phyloP scores from a whole-genome alignment of 2,113 vertebrate genomes.

The Cebidichthys violaceus region DNA sequence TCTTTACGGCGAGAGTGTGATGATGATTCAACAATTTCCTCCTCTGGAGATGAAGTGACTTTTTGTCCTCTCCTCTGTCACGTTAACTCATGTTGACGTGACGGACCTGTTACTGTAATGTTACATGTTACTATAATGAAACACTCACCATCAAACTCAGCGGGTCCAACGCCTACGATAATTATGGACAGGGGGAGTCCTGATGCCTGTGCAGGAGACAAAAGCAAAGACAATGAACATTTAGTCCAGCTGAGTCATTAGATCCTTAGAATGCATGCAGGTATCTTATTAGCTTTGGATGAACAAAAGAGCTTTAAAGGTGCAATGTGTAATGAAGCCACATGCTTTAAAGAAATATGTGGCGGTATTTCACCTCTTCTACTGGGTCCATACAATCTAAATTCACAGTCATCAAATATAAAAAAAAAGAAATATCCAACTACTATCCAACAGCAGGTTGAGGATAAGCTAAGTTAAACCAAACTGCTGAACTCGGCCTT shows the following conservation, averaged over 20 bases:
- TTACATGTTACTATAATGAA: not conserved
- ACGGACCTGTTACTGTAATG: not conserved
- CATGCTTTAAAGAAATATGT: not conserved
- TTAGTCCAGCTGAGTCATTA: not conserved
- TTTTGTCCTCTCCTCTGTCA: not conserved
- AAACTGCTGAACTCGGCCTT: not conserved
- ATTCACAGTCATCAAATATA: not conserved
- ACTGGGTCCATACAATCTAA: not conserved
- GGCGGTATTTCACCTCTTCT: not conserved
- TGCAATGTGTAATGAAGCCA: not conserved
- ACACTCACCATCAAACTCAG: slow-evolving; percentile 96
- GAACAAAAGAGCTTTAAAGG: not conserved
- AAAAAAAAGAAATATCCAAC: not conserved
- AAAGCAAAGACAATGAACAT: not conserved
- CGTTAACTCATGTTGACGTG: not conserved
- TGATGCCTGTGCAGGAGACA: slow-evolving; percentile 86
- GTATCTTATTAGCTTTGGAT: not conserved
- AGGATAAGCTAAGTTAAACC: not conserved
- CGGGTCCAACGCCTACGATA: slow-evolving; percentile 96
- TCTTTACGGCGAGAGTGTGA: not conserved
- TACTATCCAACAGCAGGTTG: not conserved
- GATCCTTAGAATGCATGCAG: not conserved
- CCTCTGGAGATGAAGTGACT: not conserved
- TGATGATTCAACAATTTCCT: not conserved
- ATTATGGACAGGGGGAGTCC: slow-evolving; percentile 96